Base-by-base conservation (phyloP, 1,140 invertebrate genomes). In the Scylla paramamosain region DNA sequence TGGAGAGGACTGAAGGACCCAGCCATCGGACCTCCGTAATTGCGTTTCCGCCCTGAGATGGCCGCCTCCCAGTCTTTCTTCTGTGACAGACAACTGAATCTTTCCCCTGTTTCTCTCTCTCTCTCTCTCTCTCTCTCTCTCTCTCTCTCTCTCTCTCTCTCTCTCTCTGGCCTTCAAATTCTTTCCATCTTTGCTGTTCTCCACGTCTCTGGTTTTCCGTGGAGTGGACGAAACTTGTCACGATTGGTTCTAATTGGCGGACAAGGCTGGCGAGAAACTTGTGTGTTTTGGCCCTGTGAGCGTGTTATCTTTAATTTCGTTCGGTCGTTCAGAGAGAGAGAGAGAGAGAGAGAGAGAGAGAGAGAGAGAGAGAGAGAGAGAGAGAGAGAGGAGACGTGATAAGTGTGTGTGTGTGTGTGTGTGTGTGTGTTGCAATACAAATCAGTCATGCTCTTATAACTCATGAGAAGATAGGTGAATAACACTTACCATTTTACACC, bases 61-160 rank as follows among this genome's bases (percentile, higher is more conserved):
- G 92, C 82, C 59, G 92, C 82, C 92, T 83, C 77, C 77, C n/a
- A 48, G 92, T 84, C 92, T 93, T 84, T 93, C 92, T 93, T 93
- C 92, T 84, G 31, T 86, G 92, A 39, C 77, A 93, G n/a, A 28
- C 92, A 93, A 45, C 84, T 48, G 77, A 86, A 45, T 83, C 83
- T 20, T 93, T 82, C 83, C 46, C 83, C 39, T 6, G 12, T 67
- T 48, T 89, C 87, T 89, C 48, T 89, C 39, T 89, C 48, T 89
- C 59, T 67, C 59, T 67, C 59, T 67, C 59, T 67, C 59, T 67
- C 59, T 67, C 59, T 77, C 67, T 12, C 67, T 77, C 67, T 77
- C 67, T 77, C 67, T 77, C 67, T 77, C 67, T 77, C 67, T 77
- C 67, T 77, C 67, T 77, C 67, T 77, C 67, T 77, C 67, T 77